Evolutionary conservation across 2,797 vertebrate species (phyloP).

Genomic region (Pangasius macronema): DNA sequence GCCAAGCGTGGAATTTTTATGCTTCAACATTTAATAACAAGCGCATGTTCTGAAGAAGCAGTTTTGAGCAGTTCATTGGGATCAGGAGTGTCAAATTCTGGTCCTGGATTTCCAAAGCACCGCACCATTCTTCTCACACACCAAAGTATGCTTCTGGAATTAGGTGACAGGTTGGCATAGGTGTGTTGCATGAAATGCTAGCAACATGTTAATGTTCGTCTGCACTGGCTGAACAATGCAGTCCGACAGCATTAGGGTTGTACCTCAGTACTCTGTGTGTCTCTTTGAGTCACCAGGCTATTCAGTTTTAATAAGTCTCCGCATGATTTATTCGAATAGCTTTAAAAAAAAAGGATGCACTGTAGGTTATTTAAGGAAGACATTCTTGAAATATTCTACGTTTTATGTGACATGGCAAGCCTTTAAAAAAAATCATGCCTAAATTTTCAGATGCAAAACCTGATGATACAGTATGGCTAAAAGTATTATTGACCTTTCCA

Average conservation of each 20-base stretch:
- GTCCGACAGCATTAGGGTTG: not conserved
- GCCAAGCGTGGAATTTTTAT: conserved; percentile 26
- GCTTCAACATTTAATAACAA: not conserved
- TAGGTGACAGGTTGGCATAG: not conserved
- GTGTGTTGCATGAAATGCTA: not conserved
- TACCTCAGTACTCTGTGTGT: not conserved
- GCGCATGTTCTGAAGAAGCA: not conserved
- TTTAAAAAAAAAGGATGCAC: not conserved
- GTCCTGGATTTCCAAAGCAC: not conserved
- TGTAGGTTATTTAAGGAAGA: not conserved
- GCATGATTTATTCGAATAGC: not conserved
- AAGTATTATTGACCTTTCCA: not conserved
- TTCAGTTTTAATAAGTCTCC: not conserved
- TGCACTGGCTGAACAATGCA: not conserved
- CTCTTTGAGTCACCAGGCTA: not conserved
- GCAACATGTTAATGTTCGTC: too few species aligned
- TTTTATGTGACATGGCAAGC: not conserved
- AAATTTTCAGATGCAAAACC: not conserved
- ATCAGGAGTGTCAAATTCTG: not conserved
- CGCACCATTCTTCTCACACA: not conserved
- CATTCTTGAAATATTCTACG: not conserved
- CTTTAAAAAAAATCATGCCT: not conserved
- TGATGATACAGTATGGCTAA: not conserved
- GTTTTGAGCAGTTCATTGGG: not conserved
- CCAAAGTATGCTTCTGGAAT: not conserved